A percentile compares a stretch with the other conserved stretches of the same genome.
Conservation (phyloP, 2,888 invertebrate genomes). For the Himalopsyche anomala region DNA sequence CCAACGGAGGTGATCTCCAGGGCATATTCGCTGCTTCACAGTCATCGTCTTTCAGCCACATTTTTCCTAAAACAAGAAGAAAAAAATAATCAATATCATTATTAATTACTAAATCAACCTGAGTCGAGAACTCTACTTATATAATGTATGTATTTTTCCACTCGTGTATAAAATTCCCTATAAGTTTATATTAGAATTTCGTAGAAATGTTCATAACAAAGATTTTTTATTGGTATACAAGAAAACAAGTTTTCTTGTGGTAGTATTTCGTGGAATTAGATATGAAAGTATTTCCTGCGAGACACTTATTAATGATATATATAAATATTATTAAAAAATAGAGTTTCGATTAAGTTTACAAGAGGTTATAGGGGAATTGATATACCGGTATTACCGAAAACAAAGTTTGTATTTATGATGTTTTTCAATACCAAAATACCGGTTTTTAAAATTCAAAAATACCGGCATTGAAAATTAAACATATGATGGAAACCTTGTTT, state of each 20-base stretch:
- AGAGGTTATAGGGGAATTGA: no score
- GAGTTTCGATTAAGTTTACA: no score
- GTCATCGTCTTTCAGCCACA: conserved; percentile 73
- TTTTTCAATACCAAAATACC: no score
- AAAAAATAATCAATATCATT: not conserved
- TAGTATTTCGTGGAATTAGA: not conserved
- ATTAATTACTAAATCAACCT: not conserved
- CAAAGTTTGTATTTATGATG: no score
- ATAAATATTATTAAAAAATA: no score
- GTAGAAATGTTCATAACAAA: not conserved
- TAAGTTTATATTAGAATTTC: not conserved
- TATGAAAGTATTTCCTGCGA: not conserved
- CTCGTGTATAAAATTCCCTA: not conserved
- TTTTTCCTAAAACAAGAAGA: conserved; percentile 69
- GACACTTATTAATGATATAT: no score
- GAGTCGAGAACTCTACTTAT: no score
- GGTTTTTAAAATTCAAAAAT: no score
- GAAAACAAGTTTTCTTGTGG: not conserved
- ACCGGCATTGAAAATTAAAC: no score
- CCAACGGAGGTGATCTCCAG: conserved; percentile 72
- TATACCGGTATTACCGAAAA: no score
- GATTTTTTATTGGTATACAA: not conserved
- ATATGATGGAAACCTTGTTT: no score
- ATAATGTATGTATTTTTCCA: not conserved
- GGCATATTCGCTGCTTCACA: conserved; percentile 68